Base-by-base conservation (phyloP, 2,888 invertebrate species). In the Glyphotaelius pellucidus region DNA sequence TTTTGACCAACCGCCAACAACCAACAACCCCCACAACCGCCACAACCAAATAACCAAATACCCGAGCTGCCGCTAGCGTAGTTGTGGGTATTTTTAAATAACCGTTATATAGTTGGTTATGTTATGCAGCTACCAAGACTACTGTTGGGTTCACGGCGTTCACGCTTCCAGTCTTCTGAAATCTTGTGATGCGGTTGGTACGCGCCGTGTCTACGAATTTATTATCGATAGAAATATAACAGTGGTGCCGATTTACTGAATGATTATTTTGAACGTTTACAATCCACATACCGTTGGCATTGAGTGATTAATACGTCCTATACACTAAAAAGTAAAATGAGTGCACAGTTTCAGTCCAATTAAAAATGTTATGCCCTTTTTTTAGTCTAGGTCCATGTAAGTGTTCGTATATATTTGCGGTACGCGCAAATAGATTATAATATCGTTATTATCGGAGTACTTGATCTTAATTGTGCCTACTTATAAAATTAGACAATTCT, bases 341-440 rank as follows among this genome's bases (percentile, higher is more conserved):
- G 83, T 83, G 83, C 35, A 35, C 32, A 35, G 83, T 83, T 83
- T 83, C n/a, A 15, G 35, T 38, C 35, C 83, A 5, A 67, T 35
- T 35, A 83, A 67, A 67, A 67, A 67, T 67, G 87, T 12, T 52
- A 30, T 86, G n/a, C 67, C 79, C 35, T 19, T 80, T 89, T 88
- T 89, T 89, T 67, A 67, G 67, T 89, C 88, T 88, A 89, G 79
- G 88, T 79, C 38, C 35, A 25, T 83, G 83, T 83, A 86, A 86
- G 42, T 86, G 85, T 42, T 38, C 38, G 86, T 42, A 47, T 42
- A 14, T 87, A 67, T 89, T 89, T 87, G 47, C 87, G 19, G 87
- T 67, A 52, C 87, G 87, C 87, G 67, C 87, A 87, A 67, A 87
- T 87, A 87, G 67, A 87, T 87, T 32, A 47, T 87, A 87, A 87